Conservation (phyloP, 2,113 vertebrate genomes). For the Hippoglossus stenolepis region DNA sequence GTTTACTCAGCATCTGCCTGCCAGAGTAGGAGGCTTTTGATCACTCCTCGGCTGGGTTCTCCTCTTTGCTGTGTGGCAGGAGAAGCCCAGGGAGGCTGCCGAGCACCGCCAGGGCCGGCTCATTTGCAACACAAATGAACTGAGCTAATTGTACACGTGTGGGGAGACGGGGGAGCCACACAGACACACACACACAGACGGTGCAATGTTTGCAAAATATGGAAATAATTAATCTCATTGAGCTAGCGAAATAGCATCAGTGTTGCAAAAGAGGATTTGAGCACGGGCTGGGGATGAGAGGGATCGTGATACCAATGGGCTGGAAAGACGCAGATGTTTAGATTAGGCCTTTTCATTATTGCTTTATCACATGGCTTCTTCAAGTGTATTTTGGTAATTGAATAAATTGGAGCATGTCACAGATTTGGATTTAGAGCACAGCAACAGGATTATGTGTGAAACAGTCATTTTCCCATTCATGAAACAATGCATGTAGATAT, state of each 20-base stretch:
- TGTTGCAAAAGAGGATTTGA: conserved; percentile 67
- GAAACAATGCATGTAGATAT: conserved; percentile 44
- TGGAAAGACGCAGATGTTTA: conserved; percentile 67
- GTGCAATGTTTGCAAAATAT: conserved; percentile 74
- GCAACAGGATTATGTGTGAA: conserved; percentile 54
- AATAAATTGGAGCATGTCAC: conserved; percentile 64
- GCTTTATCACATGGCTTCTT: conserved; percentile 60
- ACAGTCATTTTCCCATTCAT: conserved; percentile 44
- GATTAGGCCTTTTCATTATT: conserved; percentile 67
- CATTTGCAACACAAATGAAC: conserved; percentile 76
- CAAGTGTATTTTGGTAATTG: conserved; percentile 61
- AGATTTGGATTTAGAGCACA: conserved; percentile 55
- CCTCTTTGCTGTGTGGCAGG: conserved; percentile 52
- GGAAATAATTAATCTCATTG: conserved; percentile 78
- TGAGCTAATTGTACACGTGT: conserved; percentile 72
- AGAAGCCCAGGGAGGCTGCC: conserved; percentile 57
- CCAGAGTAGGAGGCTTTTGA: conserved; percentile 64
- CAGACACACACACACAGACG: conserved; percentile 53
- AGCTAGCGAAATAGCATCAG: conserved; percentile 73
- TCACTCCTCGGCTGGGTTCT: conserved; percentile 66
- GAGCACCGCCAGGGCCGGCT: conserved; percentile 46
- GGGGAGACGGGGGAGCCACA: conserved; percentile 36
- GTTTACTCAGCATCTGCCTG: conserved; percentile 69
- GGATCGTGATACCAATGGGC: conserved; percentile 57
- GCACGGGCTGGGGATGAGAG: conserved; percentile 52